These are phyloP conservation scores for Parambassis ranga DNA, from an alignment of 2,797 vertebrate species.

Conservation along the genomic window DNA sequence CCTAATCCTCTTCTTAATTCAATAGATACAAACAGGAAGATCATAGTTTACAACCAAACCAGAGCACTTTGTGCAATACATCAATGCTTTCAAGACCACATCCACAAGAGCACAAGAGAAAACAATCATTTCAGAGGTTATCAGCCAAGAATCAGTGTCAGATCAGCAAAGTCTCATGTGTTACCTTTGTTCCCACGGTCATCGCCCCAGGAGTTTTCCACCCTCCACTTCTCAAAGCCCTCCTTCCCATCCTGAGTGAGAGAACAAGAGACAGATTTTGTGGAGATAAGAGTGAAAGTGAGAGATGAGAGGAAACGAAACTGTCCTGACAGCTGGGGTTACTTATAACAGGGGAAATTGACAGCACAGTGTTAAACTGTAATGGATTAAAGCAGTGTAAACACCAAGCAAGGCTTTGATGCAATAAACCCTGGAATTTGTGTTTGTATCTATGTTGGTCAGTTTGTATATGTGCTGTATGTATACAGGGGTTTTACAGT, in stretches of 20 bases:
- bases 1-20: constrained; percentile 58
- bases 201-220: constrained; percentile 99
- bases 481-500: neutral
- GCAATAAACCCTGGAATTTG: constrained; percentile 34
- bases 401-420: constrained; percentile 53
- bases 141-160: neutral
- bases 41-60: constrained; percentile 1
- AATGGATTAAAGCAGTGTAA: constrained; percentile 65
- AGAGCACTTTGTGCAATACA: neutral
- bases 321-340: constrained; percentile 62
- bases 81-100: neutral
- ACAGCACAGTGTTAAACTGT: constrained; percentile 65
- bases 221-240: constrained; percentile 92
- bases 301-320: constrained; percentile 23
- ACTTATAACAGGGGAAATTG: constrained; percentile 58
- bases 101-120: neutral
- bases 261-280: constrained; percentile 10
- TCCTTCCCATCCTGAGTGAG: constrained; percentile 82
- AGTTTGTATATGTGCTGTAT: constrained; percentile 1
- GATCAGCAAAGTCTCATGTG: neutral
- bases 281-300: constrained; percentile 36
- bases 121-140: neutral
- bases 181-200: constrained; percentile 98
- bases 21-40: constrained; percentile 58
- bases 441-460: constrained; percentile 8